Base-by-base conservation (phyloP, 35 echinoderm and acorn worm genomes). In the Amphiura filiformis region DNA sequence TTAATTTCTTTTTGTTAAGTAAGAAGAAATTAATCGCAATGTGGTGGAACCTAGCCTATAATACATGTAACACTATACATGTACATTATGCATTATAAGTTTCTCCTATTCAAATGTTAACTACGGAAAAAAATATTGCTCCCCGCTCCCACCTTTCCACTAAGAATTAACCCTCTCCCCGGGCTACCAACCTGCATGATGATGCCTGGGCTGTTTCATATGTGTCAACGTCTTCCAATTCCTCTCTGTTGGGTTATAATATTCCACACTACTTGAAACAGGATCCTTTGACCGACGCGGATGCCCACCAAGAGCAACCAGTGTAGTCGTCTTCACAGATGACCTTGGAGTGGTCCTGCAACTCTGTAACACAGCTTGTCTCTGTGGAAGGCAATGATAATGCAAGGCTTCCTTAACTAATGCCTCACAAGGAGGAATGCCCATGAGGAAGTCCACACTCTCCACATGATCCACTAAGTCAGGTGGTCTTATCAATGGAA, bases 181-280 rank as follows among this genome's bases (percentile, higher is more conserved):
- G n/a, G n/a, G n/a, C n/a, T n/a, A n/a, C n/a, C n/a, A n/a, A 93
- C 96, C 96, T 70, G 96, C 90, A 81, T 99, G 93, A 36, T 94
- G 93, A 56, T 99, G 96, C 76, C 89, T 91, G 0, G 96, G 90
- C n/a, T 92, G 90, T 31, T 79, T 79, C 92, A 99, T 94, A 49
- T 88, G 84, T 14, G 92, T 81, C 57, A 99, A 81, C 26, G 49
- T 1, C 35, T 56, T 88, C 96, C 96, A 94, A 34, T 87, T 39
- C 17, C 88, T 84, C 0, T 78, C 83, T 30, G 56, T 34, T 13
- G 84, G 81, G 41, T 99, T 94, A 37, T 90, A 95, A 56, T 95
- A 99, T 79, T n/a, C 84, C 7, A 94, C 38, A 31, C 84, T 87
- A n/a, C 82, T 65, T 20, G 85, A 80, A 32, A 99, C 96, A 13